Evolutionary conservation across 2,113 vertebrate species (phyloP).

Genomic region (Nanorana parkeri): DNA sequence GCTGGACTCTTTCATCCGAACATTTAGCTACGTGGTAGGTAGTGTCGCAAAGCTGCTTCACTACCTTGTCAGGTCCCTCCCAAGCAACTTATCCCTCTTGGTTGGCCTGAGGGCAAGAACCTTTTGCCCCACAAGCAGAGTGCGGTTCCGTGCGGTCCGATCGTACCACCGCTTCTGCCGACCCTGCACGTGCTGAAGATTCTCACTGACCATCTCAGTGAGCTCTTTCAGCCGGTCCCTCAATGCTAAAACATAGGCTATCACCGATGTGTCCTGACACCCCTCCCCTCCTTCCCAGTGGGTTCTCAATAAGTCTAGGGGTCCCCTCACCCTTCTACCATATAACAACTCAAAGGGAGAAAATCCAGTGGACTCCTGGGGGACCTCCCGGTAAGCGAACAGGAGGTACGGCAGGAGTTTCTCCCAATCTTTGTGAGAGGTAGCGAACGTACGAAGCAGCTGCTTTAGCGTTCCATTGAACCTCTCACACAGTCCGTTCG

Average conservation of each 20-base stretch:
- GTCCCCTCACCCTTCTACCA: neutral
- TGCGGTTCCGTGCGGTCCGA: neutral
- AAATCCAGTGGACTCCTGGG: too few species aligned
- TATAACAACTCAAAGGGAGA: too few species aligned
- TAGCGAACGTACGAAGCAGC: too few species aligned
- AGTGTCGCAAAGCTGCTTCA: neutral
- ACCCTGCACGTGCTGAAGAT: neutral
- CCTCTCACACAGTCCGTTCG: too few species aligned
- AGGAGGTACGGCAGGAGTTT: too few species aligned
- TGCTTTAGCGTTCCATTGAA: too few species aligned
- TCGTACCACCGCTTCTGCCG: neutral
- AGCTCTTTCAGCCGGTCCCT: neutral
- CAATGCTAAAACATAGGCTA: neutral
- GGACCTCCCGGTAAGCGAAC: too few species aligned
- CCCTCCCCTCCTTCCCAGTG: neutral
- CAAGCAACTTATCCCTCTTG: too few species aligned
- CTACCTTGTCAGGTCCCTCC: too few species aligned
- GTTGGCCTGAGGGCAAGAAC: neutral
- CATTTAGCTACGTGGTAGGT: too few species aligned
- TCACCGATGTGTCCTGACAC: neutral
- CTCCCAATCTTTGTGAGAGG: too few species aligned
- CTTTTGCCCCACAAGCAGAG: neutral
- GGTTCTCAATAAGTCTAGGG: neutral
- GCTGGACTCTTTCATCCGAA: too few species aligned
- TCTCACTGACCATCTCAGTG: neutral